A percentile compares a stretch with the other conserved stretches of the same genome.
Evolutionary conservation across 2,113 vertebrate species (phyloP).

Genomic region (Chaetops frenatus): DNA sequence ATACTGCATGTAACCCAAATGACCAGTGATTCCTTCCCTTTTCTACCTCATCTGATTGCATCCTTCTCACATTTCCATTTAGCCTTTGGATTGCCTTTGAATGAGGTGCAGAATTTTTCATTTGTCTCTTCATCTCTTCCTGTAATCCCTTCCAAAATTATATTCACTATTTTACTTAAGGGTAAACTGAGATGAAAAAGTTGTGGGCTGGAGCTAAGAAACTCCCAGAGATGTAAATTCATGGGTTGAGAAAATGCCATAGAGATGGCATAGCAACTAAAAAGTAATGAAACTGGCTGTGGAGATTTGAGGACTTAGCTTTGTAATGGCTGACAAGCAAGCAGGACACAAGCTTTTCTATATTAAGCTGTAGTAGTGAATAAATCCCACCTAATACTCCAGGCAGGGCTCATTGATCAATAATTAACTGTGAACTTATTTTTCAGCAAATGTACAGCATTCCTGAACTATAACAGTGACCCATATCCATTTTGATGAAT

Average conservation of each 20-base stretch:
- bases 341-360: not conserved
- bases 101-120: not conserved
- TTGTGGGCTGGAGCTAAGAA: not conserved
- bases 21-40: not conserved
- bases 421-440: not conserved
- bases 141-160: not conserved
- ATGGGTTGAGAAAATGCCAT: rapidly evolving
- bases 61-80: not conserved
- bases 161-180: not conserved
- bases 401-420: not conserved
- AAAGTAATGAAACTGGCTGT: not conserved
- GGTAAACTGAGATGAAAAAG: not conserved
- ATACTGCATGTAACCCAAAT: not conserved
- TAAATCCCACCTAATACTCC: not conserved
- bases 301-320: not conserved
- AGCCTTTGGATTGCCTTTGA: not conserved
- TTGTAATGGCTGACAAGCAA: not conserved
- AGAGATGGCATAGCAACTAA: not conserved
- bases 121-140: not conserved
- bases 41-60: not conserved
- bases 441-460: not conserved
- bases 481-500: not conserved
- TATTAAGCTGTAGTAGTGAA: not conserved
- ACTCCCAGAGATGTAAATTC: not conserved
- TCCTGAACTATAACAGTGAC: not conserved